These are phyloP conservation scores for Zaprionus vittiger DNA, from an alignment of 1,140 invertebrate species.

Conservation along the genomic window DNA sequence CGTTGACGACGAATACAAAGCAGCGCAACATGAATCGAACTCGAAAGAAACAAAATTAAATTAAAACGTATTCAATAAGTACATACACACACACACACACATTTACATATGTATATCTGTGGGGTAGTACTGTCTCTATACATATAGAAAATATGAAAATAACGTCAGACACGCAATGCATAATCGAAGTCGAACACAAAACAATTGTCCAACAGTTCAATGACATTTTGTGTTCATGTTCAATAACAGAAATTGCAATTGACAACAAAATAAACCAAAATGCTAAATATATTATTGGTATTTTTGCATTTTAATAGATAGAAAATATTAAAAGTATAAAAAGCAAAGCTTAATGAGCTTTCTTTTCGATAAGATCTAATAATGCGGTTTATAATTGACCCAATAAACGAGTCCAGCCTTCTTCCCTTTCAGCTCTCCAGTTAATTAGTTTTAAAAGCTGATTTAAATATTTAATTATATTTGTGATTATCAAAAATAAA, in stretches of 20 bases:
- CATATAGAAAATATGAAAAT: conserved; percentile 46
- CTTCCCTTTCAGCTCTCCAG: not conserved
- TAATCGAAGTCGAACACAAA: conserved; percentile 26
- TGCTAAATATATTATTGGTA: not conserved
- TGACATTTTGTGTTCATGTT: conserved; percentile 65
- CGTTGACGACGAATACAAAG: conserved; percentile 39
- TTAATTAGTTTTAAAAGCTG: not conserved
- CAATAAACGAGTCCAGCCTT: not conserved
- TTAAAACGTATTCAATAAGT: conserved; percentile 44
- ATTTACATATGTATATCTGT: conserved; percentile 18
- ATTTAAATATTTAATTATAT: not conserved
- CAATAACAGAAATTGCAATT: conserved; percentile 71
- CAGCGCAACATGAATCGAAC: conserved; percentile 46
- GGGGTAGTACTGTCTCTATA: not conserved
- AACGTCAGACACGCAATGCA: conserved; percentile 55
- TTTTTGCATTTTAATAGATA: not conserved
- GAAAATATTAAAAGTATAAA: not conserved
- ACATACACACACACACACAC: conserved; percentile 5
- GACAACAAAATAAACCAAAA: conserved; percentile 35
- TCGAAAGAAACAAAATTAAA: conserved; percentile 51
- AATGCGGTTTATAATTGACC: not conserved
- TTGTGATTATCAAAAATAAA: not conserved
- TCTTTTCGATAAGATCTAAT: not conserved
- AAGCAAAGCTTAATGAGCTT: not conserved
- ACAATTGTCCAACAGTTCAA: conserved; percentile 60